Base-by-base conservation (phyloP, 1,140 invertebrate species). In the Hylaeus volcanicus region DNA sequence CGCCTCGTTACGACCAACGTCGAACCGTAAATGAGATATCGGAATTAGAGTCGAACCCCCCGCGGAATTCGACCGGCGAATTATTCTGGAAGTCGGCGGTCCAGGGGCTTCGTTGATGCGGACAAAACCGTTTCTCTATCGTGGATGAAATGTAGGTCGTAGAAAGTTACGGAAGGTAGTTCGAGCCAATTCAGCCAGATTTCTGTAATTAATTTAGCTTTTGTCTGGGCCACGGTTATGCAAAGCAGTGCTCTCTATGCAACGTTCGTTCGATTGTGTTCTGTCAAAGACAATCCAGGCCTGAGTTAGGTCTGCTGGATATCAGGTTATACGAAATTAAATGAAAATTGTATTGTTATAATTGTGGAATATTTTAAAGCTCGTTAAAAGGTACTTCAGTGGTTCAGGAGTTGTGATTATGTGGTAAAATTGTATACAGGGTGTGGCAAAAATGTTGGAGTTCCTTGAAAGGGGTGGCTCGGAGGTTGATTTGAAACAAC, bases 51-150 rank as follows among this genome's bases (percentile, higher is more conserved):
- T 12, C 37, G 14, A 65, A 53, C 5, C 56, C 48, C n/a, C 5
- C n/a, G 55, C 53, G 63, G 53, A 76, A 77, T 61, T 64, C 26
- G 69, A 63, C 39, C 26, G 58, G 53, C 60, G 39, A 81, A 85
- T 85, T 85, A 81, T 84, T 77, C 73, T 69, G 78, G 73, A 85
- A 85, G 73, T 70, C 55, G 39, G 43, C 26, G 71, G 14, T 55
- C 68, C 51, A 26, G 51, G 48, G 43, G 60, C 1, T 41, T 5
- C 61, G 37, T 4, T 41, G 81, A 71, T 61, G 55, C 56, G 73
- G 68, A 86, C 82, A 79, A 78, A 81, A 51, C 41, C 80, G 64
- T 79, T 26, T 77, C 68, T 79, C 76, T 63, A 58, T 69, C 43
- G 26, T 43, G 53, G 39, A 53, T 53, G 45, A 73, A 56, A 85